Evolutionary conservation across 2,113 vertebrate genomes (phyloP).

Genomic region (Amphiprion percula): DNA sequence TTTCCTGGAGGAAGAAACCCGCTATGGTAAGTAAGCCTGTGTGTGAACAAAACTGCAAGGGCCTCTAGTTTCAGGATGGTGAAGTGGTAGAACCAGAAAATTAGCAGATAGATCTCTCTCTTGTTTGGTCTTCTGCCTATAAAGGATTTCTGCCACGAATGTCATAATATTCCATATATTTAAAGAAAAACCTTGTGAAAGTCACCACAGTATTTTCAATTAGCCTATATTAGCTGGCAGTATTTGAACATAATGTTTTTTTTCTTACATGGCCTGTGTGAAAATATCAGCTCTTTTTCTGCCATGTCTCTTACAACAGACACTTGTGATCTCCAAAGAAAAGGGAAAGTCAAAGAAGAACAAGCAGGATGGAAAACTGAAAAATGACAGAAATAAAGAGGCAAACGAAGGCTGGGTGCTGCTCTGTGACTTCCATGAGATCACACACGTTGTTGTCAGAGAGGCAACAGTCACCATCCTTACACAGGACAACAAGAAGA

Average conservation of each 20-base stretch:
- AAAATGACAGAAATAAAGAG: slow-evolving; percentile 85
- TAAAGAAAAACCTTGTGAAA: too few species aligned
- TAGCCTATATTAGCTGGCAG: background rate
- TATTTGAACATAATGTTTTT: background rate
- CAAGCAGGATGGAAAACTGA: slow-evolving; percentile 85
- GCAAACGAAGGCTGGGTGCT: slow-evolving; percentile 83
- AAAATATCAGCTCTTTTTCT: background rate
- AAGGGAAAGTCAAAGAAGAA: slow-evolving; percentile 90
- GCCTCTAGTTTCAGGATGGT: background rate
- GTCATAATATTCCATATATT: too few species aligned
- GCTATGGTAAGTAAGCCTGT: slow-evolving; percentile 55
- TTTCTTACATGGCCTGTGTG: background rate
- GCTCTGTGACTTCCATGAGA: slow-evolving; percentile 96
- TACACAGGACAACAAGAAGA: slow-evolving; percentile 95
- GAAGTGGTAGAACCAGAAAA: background rate
- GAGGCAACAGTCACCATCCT: slow-evolving; percentile 90
- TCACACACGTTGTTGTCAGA: slow-evolving; percentile 94
- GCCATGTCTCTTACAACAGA: slow-evolving; percentile 70
- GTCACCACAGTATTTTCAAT: too few species aligned
- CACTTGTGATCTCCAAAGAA: slow-evolving; percentile 83
- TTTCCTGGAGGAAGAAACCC: slow-evolving; percentile 92
- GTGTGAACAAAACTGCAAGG: background rate
- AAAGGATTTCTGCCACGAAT: too few species aligned
- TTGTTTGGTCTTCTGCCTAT: too few species aligned
- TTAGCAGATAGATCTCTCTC: background rate